Evolutionary conservation across 2,113 vertebrate genomes (phyloP).

Genomic region (Aleadryas rufinucha): DNA sequence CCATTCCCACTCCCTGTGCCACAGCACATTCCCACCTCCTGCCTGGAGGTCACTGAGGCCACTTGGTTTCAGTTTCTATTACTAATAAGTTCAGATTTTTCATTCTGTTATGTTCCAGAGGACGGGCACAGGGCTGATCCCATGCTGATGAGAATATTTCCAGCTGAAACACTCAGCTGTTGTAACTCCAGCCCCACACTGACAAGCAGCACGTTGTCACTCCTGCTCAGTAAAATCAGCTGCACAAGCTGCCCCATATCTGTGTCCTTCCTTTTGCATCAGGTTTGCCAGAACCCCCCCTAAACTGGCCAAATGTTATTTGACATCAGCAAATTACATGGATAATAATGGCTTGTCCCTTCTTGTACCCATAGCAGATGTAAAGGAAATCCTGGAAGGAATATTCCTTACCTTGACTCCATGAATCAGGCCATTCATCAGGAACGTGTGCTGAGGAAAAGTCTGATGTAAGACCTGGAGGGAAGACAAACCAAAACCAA

Average conservation of each 20-base stretch:
- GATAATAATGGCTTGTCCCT: not conserved
- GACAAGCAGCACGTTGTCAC: not conserved
- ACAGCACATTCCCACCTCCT: not conserved
- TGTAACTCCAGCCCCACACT: rapidly evolving
- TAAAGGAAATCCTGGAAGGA: not conserved
- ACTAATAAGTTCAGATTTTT: not conserved
- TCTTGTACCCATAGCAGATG: not conserved
- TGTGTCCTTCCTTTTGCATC: not conserved
- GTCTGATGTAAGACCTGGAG: conserved; percentile 85
- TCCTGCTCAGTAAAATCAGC: not conserved
- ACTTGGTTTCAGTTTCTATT: not conserved
- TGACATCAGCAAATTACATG: not conserved
- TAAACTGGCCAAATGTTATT: not conserved
- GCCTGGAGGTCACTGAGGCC: not conserved
- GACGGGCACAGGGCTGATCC: not conserved
- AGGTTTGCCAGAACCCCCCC: not conserved
- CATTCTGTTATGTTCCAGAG: not conserved
- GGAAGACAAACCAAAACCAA: not conserved
- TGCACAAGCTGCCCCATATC: not conserved
- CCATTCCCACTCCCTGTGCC: rapidly evolving
- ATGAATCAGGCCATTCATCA: conserved; percentile 93
- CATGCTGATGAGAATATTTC: not conserved
- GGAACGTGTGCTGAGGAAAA: conserved; percentile 90
- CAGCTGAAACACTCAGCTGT: not conserved
- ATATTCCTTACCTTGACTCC: conserved; percentile 83